Evolutionary conservation across 2,888 invertebrate species (phyloP), one percentile per base, ranked within the genome.

Genomic region (Tetanocera ferruginea): DNA sequence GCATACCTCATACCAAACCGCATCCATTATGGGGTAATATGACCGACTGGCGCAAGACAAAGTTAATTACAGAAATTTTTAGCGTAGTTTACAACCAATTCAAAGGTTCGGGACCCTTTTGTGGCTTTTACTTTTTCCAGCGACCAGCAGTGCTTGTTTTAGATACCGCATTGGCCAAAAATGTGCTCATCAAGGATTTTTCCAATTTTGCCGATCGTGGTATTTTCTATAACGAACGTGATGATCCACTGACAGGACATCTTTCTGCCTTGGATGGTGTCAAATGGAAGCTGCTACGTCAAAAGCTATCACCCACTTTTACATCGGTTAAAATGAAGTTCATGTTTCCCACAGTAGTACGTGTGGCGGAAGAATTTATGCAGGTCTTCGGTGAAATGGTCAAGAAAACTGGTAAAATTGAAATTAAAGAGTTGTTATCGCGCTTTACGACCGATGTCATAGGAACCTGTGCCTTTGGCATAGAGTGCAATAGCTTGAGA

Each of bases 361-460:
- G 79, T n/a, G 82, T 86, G 0, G 83, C 84, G 0, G 77, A 83
- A 17, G 84, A 86, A 5, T 85, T 87, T 34, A 73, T 76, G 4
- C 71, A 82, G 0, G 86, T 85, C 0, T 80, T 87, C 4, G 80
- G 71, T 0, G 80, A 83, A 5, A 57, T 79, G 6, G 80, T 83
- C 0, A 51, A 19, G 0, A 31, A 57, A 3, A 23, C 80, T 23
- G 76, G 80, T 23, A 72, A 79, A 4, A 77, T 80, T 0, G 90
- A 91, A 74, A 82, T 90, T 3, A 88, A 88, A 78, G 89, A 90
- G n/a, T 78, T 89, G 0, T 84, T 88, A 73, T 87, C 88, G 0
- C 86, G 89, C 28, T 91, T 87, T 75, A 90, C 91, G 0, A 90
- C 90, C 6, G 91, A 92, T 82, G 90, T 91, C 0, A 91, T 91